Evolutionary conservation across 2,113 vertebrate species (phyloP).

Genomic region (Petrocephalus microphthalmus): DNA sequence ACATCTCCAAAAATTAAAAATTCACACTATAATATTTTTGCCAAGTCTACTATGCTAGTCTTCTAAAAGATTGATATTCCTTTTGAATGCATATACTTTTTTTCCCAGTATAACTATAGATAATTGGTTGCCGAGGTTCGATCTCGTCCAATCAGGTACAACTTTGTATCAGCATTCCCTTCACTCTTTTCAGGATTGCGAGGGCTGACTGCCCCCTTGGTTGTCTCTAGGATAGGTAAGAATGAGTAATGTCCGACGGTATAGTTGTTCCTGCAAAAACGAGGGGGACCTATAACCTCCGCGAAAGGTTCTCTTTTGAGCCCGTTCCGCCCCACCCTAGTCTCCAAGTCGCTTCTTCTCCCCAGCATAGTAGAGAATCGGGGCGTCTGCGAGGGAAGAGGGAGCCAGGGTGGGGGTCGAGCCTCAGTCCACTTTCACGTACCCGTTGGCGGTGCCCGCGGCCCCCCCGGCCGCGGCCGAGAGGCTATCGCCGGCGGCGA

Average conservation of each 20-base stretch:
- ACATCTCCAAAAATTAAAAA: slow-evolving; percentile 42
- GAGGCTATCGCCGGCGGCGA: slow-evolving; percentile 43
- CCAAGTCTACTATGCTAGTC: slow-evolving; percentile 25
- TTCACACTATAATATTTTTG: slow-evolving; percentile 33
- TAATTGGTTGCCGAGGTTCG: background rate
- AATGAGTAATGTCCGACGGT: background rate
- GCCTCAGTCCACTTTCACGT: slow-evolving; percentile 79
- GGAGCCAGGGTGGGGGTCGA: background rate
- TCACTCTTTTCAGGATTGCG: background rate
- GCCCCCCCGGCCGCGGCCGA: slow-evolving; percentile 8
- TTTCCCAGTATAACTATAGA: background rate
- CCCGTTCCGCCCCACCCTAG: background rate
- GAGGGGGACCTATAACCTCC: background rate
- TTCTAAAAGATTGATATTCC: slow-evolving; percentile 27
- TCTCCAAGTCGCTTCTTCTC: slow-evolving; percentile 1
- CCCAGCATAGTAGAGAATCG: background rate
- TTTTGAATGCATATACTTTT: slow-evolving; percentile 33
- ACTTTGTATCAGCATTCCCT: background rate
- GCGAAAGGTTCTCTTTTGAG: background rate
- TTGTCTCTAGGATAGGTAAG: background rate
- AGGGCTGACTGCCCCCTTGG: background rate
- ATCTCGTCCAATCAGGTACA: background rate
- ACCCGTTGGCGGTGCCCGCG: slow-evolving; percentile 68
- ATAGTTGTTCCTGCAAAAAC: background rate
- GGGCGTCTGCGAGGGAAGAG: background rate